Evolutionary conservation across 2,113 vertebrate genomes (phyloP).

Genomic region (Actinemys pallida): DNA sequence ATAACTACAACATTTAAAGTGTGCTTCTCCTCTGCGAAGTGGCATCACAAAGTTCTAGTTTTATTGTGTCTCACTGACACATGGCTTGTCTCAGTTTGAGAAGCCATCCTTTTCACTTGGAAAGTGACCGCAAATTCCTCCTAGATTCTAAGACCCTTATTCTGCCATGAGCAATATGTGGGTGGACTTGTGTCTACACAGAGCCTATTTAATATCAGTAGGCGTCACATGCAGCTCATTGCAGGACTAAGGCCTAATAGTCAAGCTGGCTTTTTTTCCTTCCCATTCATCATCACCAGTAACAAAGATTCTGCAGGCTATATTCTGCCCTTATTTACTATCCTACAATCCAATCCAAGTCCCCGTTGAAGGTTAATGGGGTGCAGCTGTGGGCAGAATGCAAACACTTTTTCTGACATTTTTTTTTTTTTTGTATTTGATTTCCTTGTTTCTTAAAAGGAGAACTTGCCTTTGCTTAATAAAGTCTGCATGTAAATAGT

Average conservation of each 20-base stretch:
- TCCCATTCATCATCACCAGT: neutral
- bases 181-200: neutral
- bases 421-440: neutral
- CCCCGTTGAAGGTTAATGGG: neutral
- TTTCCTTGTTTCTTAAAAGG: neutral
- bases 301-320: neutral
- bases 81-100: neutral
- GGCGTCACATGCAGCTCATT: neutral
- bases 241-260: neutral
- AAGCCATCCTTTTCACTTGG: neutral
- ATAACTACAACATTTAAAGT: fast-evolving
- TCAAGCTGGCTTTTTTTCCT: neutral
- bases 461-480: neutral
- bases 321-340: too few species aligned
- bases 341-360: fast-evolving
- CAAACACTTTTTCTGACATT: neutral
- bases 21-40: neutral
- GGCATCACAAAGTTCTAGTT: neutral
- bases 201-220: neutral
- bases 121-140: neutral
- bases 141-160: neutral
- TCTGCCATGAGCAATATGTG: neutral
- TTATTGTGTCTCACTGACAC: neutral
- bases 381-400: neutral
- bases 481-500: neutral